Evolutionary conservation across 2,797 vertebrate species (phyloP).

Genomic region (Pseudocheirus occidentalis): DNA sequence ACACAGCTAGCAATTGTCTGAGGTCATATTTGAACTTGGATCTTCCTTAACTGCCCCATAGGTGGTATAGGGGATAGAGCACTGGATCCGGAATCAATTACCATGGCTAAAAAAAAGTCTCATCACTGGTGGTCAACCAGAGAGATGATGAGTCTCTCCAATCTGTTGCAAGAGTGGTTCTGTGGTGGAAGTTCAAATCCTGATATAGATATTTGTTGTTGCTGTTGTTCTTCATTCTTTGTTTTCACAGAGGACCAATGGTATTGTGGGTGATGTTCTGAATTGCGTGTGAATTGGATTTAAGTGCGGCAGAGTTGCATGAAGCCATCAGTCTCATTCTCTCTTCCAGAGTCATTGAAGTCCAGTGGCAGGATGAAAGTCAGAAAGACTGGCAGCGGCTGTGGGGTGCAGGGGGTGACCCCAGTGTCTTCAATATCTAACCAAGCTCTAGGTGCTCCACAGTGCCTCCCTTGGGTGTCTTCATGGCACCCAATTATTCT

Average conservation of each 20-base stretch:
- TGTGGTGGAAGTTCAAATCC: neutral
- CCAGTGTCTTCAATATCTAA: neutral
- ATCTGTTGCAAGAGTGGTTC: neutral
- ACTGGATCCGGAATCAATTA: neutral
- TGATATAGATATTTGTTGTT: neutral
- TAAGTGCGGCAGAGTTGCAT: neutral
- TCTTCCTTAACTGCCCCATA: neutral
- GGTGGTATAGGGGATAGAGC: neutral
- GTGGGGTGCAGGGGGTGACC: neutral
- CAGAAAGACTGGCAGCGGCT: neutral
- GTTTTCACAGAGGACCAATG: neutral
- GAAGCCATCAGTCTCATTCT: neutral
- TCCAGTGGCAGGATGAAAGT: neutral
- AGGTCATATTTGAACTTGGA: neutral
- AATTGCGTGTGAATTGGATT: neutral
- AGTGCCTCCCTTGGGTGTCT: accelerated
- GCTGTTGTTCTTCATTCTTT: neutral
- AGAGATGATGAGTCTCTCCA: neutral
- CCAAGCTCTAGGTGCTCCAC: neutral
- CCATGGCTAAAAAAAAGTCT: neutral
- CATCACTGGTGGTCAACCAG: neutral
- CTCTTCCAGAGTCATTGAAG: neutral
- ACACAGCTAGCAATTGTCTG: neutral
- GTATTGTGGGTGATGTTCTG: neutral
- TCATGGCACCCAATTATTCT: neutral